Conservation (phyloP, 2,113 vertebrate genomes). For the Mastomys coucha region DNA sequence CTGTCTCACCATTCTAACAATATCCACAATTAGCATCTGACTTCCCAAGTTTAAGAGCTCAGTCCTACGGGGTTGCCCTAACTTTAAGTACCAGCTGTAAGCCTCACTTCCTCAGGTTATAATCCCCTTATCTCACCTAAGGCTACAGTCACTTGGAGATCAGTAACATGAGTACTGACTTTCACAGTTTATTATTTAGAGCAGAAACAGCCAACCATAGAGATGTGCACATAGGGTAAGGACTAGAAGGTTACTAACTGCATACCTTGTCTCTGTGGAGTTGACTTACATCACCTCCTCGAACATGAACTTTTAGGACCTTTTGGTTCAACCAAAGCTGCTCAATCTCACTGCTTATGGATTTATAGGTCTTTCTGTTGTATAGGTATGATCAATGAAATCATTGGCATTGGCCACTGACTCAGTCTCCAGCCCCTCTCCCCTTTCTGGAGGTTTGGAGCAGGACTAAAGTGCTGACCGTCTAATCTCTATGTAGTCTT, state of each 20-base stretch:
- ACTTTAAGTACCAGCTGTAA: neutral
- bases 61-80: neutral
- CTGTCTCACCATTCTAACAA: neutral
- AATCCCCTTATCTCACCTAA: neutral
- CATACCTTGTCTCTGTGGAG: neutral
- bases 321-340: neutral
- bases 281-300: neutral
- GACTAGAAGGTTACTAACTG: neutral
- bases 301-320: neutral
- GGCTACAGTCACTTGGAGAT: neutral
- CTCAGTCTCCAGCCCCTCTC: neutral
- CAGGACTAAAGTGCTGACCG: slow-evolving; percentile 9
- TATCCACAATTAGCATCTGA: neutral
- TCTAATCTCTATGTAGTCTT: neutral
- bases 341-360: neutral
- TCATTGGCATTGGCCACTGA: neutral
- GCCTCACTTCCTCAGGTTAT: neutral
- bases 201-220: neutral
- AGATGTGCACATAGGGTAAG: neutral
- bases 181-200: neutral
- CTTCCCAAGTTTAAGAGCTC: neutral
- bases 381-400: neutral
- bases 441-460: neutral
- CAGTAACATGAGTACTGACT: neutral
- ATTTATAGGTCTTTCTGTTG: neutral